A percentile compares a stretch with the other conserved stretches of the same genome.
These are phyloP conservation scores for Microchrysa polita DNA, from an alignment of 2,888 invertebrate species.

Conservation along the genomic window DNA sequence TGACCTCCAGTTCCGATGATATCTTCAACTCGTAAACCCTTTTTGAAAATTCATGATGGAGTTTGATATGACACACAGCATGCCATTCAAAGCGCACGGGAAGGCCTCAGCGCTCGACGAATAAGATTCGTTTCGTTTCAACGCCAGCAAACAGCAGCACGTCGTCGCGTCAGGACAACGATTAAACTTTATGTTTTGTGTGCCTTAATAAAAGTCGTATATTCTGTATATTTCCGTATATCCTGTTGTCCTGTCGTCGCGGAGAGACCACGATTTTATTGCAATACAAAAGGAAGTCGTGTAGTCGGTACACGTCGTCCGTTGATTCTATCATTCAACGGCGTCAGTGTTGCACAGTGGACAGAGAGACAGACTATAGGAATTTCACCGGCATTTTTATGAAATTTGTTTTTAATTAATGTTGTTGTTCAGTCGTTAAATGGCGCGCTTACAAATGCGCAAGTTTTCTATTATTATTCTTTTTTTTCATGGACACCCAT, in stretches of 20 bases:
- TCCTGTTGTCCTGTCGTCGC: slow-evolving; percentile 9
- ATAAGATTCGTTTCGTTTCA: neutral
- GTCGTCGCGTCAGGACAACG: slow-evolving; percentile 37
- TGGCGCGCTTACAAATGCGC: slow-evolving; percentile 8
- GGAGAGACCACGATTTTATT: neutral
- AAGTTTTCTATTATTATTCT: too few relatives aligned
- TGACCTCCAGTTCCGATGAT: slow-evolving; percentile 13
- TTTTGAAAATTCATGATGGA: slow-evolving; percentile 33
- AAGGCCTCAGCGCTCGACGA: neutral
- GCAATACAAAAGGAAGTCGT: slow-evolving; percentile 9
- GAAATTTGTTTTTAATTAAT: slow-evolving; percentile 45
- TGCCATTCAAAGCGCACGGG: slow-evolving; percentile 21
- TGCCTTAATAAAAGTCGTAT: slow-evolving; percentile 37
- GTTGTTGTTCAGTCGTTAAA: slow-evolving; percentile 27
- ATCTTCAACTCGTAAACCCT: slow-evolving; percentile 30
- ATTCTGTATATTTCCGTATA: neutral
- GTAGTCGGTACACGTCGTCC: slow-evolving; percentile 8
- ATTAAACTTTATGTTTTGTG: slow-evolving; percentile 42
- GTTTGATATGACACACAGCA: slow-evolving; percentile 28
- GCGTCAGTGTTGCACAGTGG: slow-evolving; percentile 2
- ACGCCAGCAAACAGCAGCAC: slow-evolving; percentile 11
- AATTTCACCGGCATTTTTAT: slow-evolving; percentile 40
- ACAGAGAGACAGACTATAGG: slow-evolving; percentile 41
- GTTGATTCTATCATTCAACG: slow-evolving; percentile 3
- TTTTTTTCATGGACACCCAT: too few relatives aligned